These are phyloP conservation scores for Amphipyra berbera DNA, from an alignment of 2,888 invertebrate species.

Conservation along the genomic window DNA sequence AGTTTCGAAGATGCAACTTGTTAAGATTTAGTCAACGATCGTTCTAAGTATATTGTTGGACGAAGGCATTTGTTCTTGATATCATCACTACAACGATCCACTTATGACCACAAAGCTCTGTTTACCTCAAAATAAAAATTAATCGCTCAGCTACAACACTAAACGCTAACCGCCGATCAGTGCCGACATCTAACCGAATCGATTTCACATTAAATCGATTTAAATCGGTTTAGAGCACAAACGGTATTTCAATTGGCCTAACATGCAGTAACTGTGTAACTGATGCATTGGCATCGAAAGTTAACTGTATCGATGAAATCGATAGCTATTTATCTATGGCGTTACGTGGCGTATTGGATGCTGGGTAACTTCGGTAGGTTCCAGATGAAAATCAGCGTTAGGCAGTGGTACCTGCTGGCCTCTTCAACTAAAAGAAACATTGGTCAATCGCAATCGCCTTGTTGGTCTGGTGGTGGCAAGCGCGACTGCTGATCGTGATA, in stretches of 20 bases:
- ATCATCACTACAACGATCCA: background rate
- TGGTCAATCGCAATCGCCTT: too few relatives aligned
- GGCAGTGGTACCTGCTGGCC: too few relatives aligned
- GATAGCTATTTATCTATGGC: constrained; percentile 29
- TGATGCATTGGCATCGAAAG: constrained; percentile 36
- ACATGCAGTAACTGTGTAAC: constrained; percentile 45
- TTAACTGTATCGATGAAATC: constrained; percentile 55
- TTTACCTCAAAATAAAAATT: constrained; percentile 26
- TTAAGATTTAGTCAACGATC: too few relatives aligned
- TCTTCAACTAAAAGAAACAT: too few relatives aligned
- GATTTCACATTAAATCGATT: constrained; percentile 56
- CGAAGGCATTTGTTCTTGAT: too few relatives aligned
- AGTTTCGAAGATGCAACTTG: too few relatives aligned
- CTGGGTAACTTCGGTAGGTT: too few relatives aligned
- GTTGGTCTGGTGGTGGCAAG: too few relatives aligned
- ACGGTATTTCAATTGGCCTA: constrained; percentile 57
- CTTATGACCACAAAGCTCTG: constrained; percentile 2
- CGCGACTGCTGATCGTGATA: too few relatives aligned
- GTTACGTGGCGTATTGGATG: constrained; percentile 18
- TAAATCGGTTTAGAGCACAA: constrained; percentile 49
- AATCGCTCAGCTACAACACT: constrained; percentile 20
- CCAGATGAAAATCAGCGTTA: too few relatives aligned
- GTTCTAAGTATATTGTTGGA: too few relatives aligned
- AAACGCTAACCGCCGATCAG: constrained; percentile 28
- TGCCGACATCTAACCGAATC: constrained; percentile 41